These are phyloP conservation scores for Drosophila robusta DNA, from an alignment of 2,888 invertebrate species.

Conservation along the genomic window DNA sequence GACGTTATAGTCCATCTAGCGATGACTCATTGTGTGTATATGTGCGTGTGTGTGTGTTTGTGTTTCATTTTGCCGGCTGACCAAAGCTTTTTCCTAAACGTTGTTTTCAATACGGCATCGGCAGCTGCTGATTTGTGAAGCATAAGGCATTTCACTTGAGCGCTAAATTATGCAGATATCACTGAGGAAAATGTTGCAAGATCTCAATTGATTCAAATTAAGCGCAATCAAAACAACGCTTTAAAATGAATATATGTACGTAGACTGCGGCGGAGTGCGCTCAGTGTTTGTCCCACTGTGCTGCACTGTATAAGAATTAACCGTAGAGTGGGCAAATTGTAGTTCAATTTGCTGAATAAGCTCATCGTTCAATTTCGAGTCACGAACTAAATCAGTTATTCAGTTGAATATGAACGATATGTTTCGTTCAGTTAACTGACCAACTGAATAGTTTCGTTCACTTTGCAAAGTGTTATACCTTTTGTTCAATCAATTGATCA, in stretches of 20 bases:
- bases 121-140: conserved; percentile 3
- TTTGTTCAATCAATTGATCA: no score
- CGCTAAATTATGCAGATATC: conserved; percentile 22
- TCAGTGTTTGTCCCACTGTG: not conserved
- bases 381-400: no score
- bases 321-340: no score
- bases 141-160: conserved; percentile 13
- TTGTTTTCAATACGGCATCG: conserved; percentile 4
- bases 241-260: not conserved
- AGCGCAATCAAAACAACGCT: conserved; percentile 43
- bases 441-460: not conserved
- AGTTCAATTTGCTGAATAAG: no score
- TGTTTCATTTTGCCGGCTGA: conserved; percentile 18
- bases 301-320: not conserved
- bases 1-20: conserved; percentile 1
- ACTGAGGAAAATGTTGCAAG: conserved; percentile 28
- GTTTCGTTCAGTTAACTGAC: not conserved
- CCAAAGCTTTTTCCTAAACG: conserved; percentile 9
- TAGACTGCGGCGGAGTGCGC: not conserved
- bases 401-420: no score
- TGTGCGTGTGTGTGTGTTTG: not conserved
- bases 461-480: no score
- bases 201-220: conserved; percentile 60
- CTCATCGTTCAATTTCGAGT: no score
- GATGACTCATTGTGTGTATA: conserved; percentile 23